These are phyloP conservation scores for Meda fulgida DNA, from an alignment of 2,797 vertebrate genomes.

Conservation along the genomic window DNA sequence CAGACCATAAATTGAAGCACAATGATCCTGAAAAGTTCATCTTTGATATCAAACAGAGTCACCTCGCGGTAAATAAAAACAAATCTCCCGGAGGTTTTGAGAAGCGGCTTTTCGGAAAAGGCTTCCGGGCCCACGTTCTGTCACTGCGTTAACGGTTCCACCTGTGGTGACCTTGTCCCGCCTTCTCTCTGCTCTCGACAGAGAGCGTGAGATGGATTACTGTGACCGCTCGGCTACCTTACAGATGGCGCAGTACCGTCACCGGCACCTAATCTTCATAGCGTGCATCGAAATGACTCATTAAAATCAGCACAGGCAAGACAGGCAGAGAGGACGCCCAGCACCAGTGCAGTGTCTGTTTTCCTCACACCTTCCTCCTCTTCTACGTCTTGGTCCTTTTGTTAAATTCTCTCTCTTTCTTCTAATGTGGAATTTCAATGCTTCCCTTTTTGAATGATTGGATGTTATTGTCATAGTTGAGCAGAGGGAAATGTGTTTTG, in stretches of 20 bases:
- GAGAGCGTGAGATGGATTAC: slow-evolving; percentile 55
- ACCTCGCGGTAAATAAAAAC: slow-evolving; percentile 10
- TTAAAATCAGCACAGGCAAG: slow-evolving; percentile 56
- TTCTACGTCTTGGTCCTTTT: slow-evolving; percentile 24
- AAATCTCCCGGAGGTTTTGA: slow-evolving; percentile 24
- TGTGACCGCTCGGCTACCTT: slow-evolving; percentile 59
- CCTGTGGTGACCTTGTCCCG: slow-evolving; percentile 61
- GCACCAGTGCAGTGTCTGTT: slow-evolving; percentile 22
- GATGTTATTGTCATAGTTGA: slow-evolving; percentile 49
- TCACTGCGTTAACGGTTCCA: slow-evolving; percentile 47
- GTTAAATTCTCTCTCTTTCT: slow-evolving; percentile 9
- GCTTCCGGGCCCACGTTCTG: slow-evolving; percentile 29
- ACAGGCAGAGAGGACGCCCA: slow-evolving; percentile 34
- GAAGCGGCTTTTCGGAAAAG: slow-evolving; percentile 17
- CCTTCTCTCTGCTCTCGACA: slow-evolving; percentile 48
- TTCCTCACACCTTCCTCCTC: neutral
- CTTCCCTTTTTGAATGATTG: slow-evolving; percentile 31
- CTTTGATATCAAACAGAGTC: slow-evolving; percentile 3
- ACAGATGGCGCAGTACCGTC: slow-evolving; percentile 65
- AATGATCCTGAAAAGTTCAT: neutral
- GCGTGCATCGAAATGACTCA: slow-evolving; percentile 56
- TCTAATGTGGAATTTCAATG: slow-evolving; percentile 46
- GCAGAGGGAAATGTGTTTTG: slow-evolving; percentile 46
- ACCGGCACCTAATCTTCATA: slow-evolving; percentile 60
- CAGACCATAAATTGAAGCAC: slow-evolving; percentile 5